Conservation (phyloP, 2,888 invertebrate genomes). For the Apodemia zela region DNA sequence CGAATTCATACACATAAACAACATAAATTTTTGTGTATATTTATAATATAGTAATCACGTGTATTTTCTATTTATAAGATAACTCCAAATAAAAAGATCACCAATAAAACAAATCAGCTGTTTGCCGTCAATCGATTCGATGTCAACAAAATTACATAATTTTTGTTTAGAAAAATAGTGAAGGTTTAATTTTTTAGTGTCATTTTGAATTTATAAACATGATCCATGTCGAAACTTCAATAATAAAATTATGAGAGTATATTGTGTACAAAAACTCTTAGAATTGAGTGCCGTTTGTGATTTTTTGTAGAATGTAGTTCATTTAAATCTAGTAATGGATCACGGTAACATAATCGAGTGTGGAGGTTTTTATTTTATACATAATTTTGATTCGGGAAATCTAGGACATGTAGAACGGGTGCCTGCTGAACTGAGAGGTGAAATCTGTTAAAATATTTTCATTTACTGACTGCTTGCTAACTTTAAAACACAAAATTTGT, state of each 20-base stretch:
- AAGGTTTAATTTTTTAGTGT: constrained; percentile 68
- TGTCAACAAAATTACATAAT: constrained; percentile 82
- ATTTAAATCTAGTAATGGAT: constrained; percentile 65
- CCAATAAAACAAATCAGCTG: constrained; percentile 79
- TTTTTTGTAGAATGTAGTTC: constrained; percentile 71
- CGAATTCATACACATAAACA: constrained; percentile 21
- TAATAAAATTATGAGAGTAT: constrained; percentile 62
- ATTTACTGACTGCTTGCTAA: not conserved
- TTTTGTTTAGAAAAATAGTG: constrained; percentile 79
- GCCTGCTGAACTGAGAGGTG: constrained; percentile 79
- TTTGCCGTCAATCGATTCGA: constrained; percentile 81
- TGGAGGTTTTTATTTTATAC: constrained; percentile 89
- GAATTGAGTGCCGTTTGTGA: constrained; percentile 50
- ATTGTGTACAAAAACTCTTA: constrained; percentile 49
- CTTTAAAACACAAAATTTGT: not conserved
- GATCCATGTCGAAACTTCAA: constrained; percentile 55
- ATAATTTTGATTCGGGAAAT: constrained; percentile 95
- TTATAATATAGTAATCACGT: constrained; percentile 24
- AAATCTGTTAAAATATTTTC: constrained; percentile 36
- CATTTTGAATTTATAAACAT: constrained; percentile 68
- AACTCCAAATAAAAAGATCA: constrained; percentile 55
- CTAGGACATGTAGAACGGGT: constrained; percentile 90
- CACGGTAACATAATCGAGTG: constrained; percentile 78
- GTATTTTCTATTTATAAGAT: not conserved
- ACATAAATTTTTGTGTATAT: constrained; percentile 31